Percentiles rank a stretch among this genome's conserved stretches.
These are phyloP conservation scores for Drosophila aff. DNA, from an alignment of 1,140 invertebrate species.

Conservation along the genomic window DNA sequence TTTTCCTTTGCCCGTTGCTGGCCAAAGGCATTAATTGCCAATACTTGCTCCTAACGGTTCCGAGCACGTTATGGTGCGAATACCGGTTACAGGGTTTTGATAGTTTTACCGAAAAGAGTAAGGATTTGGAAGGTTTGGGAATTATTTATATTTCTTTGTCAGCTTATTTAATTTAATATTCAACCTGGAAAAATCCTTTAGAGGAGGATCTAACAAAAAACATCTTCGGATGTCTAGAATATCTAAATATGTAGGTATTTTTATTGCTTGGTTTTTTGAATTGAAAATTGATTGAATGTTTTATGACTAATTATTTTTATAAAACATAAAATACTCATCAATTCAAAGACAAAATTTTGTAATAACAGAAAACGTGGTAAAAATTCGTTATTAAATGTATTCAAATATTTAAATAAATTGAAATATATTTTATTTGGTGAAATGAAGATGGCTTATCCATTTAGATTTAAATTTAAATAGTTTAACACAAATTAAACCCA, in stretches of 20 bases:
- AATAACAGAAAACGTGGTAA: neutral
- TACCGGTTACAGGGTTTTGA: conserved; percentile 34
- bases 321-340: neutral
- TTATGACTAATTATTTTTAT: neutral
- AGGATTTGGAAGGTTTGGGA: neutral
- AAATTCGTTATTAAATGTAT: neutral
- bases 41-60: conserved; percentile 51
- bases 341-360: neutral
- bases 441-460: neutral
- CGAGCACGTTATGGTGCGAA: conserved; percentile 32
- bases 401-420: too few species aligned
- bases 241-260: neutral
- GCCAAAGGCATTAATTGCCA: conserved; percentile 46
- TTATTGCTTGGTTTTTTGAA: neutral
- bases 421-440: neutral
- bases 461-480: neutral
- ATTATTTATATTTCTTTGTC: neutral
- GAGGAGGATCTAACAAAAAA: too few species aligned
- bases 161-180: too few species aligned
- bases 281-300: neutral
- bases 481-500: neutral
- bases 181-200: too few species aligned
- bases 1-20: conserved; percentile 51
- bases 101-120: conserved; percentile 11
- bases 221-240: neutral